Evolutionary conservation across 2,797 vertebrate species (phyloP).

Genomic region (Phrynocephalus forsythii): DNA sequence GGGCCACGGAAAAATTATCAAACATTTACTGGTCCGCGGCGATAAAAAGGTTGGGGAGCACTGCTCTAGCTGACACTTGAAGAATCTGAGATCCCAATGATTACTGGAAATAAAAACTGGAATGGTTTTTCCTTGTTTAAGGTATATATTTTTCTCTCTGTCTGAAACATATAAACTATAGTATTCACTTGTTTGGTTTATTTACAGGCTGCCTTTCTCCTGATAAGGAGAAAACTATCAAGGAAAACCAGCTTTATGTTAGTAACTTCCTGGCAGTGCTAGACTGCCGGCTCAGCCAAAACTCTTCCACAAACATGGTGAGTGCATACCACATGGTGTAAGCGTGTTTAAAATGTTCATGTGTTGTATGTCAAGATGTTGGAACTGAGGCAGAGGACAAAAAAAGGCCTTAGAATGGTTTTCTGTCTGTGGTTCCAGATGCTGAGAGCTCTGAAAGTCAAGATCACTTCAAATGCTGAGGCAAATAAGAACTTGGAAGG

Average conservation of each 20-base stretch:
- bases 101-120: neutral
- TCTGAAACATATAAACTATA: neutral
- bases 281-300: neutral
- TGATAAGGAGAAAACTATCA: neutral
- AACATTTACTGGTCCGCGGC: no score
- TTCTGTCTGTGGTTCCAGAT: neutral
- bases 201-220: no score
- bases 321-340: neutral
- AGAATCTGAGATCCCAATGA: neutral
- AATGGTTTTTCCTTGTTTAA: neutral
- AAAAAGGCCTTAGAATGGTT: neutral
- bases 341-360: neutral
- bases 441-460: neutral
- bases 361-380: slow-evolving; percentile 1
- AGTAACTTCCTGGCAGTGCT: neutral
- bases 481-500: slow-evolving; percentile 44
- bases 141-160: neutral
- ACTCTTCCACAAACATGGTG: slow-evolving; percentile 13
- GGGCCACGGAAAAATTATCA: no score
- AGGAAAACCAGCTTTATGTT: neutral
- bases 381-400: neutral
- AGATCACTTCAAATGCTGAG: neutral
- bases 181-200: no score
- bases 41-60: no score
- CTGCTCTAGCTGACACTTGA: neutral